Conservation (phyloP, 2,888 invertebrate species). For the Rhodophaea formosa region DNA sequence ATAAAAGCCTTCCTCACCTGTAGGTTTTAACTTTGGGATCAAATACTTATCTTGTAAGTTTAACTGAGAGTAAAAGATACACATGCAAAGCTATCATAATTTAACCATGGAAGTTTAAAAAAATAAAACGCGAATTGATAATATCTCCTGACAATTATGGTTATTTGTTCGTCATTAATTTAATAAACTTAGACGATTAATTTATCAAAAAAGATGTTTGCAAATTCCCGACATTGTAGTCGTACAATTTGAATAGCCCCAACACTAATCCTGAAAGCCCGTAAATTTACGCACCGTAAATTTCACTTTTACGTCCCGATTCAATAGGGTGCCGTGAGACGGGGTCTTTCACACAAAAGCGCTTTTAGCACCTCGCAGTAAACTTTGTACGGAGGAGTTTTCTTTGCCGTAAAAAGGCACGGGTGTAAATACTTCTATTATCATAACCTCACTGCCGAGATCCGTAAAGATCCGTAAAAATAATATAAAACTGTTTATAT, state of each 20-base stretch:
- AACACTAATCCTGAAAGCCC: conserved; percentile 34
- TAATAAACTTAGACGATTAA: neutral
- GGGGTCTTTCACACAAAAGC: conserved; percentile 53
- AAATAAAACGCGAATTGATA: no score
- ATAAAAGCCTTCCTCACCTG: no score
- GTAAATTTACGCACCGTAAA: conserved; percentile 56
- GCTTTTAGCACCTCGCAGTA: conserved; percentile 56
- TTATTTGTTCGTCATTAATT: neutral
- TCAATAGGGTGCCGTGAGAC: conserved; percentile 51
- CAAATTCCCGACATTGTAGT: conserved; percentile 7
- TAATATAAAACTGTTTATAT: conserved; percentile 43
- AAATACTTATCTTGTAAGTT: no score
- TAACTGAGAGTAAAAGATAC: no score
- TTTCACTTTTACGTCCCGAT: conserved; percentile 55
- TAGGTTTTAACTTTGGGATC: no score
- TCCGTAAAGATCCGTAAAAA: conserved; percentile 13
- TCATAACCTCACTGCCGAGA: conserved; percentile 32
- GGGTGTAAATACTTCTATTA: conserved; percentile 52
- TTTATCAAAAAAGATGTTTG: neutral
- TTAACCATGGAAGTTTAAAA: no score
- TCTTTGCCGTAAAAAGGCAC: conserved; percentile 53
- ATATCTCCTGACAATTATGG: neutral
- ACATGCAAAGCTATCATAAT: no score
- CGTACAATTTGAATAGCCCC: conserved; percentile 15
- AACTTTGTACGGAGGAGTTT: conserved; percentile 53